phyloP scores from a whole-genome alignment of 2,888 invertebrate genomes.

The Netelia melanura region DNA sequence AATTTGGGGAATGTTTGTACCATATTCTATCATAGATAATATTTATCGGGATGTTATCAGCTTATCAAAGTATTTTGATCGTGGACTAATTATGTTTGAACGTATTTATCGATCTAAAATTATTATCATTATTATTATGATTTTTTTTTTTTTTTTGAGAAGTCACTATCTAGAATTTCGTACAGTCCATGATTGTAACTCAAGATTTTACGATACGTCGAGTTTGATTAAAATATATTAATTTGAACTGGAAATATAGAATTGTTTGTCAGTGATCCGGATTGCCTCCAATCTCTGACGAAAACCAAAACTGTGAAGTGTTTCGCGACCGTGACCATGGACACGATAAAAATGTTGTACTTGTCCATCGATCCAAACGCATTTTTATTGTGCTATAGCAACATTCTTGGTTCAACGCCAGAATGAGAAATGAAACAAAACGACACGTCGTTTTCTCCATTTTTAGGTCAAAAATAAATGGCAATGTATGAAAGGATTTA shows the following conservation, averaged over 20 bases:
- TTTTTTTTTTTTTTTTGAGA: no score
- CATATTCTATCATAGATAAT: no score
- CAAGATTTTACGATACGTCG: not conserved
- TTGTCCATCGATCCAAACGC: slow-evolving; percentile 19
- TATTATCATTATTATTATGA: no score
- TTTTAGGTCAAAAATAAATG: slow-evolving; percentile 18
- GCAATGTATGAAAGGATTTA: slow-evolving; percentile 12
- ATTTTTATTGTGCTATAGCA: not conserved
- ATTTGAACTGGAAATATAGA: not conserved
- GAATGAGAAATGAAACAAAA: slow-evolving; percentile 28
- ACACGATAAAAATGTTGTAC: slow-evolving; percentile 23
- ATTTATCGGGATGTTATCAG: no score
- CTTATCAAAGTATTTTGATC: no score
- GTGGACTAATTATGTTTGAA: no score
- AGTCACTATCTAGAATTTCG: no score
- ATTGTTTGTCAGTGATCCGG: not conserved
- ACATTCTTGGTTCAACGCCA: slow-evolving; percentile 59
- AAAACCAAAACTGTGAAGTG: slow-evolving; percentile 21
- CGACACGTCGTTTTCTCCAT: slow-evolving; percentile 6
- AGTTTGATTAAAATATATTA: no score
- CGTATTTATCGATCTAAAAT: no score
- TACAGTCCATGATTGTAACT: no score
- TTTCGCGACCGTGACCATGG: slow-evolving; percentile 60
- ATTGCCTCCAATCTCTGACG: slow-evolving; percentile 4
- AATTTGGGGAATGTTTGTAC: no score